Conservation (phyloP, 2,797 vertebrate genomes). For the Aphelocoma californica region DNA sequence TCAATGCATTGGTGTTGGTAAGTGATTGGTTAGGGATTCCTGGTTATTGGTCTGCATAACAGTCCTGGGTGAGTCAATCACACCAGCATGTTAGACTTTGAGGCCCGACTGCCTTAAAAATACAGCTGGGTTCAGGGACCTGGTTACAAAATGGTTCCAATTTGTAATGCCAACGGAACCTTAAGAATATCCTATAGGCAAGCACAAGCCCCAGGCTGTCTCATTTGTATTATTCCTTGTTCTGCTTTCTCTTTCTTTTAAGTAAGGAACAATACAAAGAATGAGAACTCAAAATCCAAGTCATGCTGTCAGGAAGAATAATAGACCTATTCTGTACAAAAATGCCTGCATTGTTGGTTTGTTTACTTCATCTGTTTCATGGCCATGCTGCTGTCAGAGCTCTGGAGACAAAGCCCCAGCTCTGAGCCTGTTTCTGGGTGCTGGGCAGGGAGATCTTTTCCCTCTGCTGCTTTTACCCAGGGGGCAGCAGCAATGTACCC, state of each 20-base stretch:
- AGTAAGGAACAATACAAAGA: constrained; percentile 61
- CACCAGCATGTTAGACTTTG: not conserved
- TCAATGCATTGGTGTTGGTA: not conserved
- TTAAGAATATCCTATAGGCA: constrained; percentile 20
- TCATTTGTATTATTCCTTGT: constrained; percentile 53
- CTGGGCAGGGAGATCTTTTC: constrained; percentile 26
- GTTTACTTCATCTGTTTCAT: constrained; percentile 72
- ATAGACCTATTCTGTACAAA: constrained; percentile 70
- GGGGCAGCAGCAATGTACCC: not conserved
- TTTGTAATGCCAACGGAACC: not conserved
- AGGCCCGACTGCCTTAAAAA: not conserved
- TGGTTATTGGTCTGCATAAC: not conserved
- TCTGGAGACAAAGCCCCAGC: constrained; percentile 57
- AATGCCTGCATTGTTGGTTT: constrained; percentile 73
- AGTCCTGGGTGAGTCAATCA: not conserved
- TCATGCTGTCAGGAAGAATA: constrained; percentile 68
- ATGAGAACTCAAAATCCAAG: constrained; percentile 65
- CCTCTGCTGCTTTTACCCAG: not conserved
- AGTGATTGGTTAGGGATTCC: not conserved
- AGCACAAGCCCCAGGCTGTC: constrained; percentile 14
- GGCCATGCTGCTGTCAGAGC: constrained; percentile 48
- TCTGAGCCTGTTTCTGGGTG: not conserved
- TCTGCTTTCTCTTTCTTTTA: constrained; percentile 58
- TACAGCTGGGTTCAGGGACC: not conserved
- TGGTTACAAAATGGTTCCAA: constrained; percentile 25